Evolutionary conservation across 2,113 vertebrate genomes (phyloP), one percentile per base, ranked within the genome.

Genomic region (Lasiurus borealis): DNA sequence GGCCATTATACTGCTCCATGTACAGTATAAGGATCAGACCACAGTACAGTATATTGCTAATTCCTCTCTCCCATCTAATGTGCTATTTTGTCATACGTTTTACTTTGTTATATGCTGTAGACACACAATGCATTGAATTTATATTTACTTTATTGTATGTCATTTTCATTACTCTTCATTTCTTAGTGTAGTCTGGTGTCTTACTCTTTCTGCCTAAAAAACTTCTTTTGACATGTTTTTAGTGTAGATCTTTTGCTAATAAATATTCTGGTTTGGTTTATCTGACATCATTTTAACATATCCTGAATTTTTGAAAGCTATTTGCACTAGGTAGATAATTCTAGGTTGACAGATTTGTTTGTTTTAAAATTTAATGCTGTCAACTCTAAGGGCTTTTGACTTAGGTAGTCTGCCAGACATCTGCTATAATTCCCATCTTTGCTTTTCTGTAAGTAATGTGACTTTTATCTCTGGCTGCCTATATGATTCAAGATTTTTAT

Each of bases 401-500:
- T 82, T 89, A 52, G 48, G n/a, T 71, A 8, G 14, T 84, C 54
- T 73, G 25, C 40, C 40, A 93, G 27, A 82, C 78, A 15, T 72
- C 21, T 87, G 21, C 44, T 46, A 4, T 66, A n/a, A 66, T 54
- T 27, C 54, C 29, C 62, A 54, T 83, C 40, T 75, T 52, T 68
- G 27, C 73, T 83, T 44, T 25, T 83, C 48, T 95, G 11, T 86
- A 34, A 59, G 31, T 77, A 93, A 54, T 54, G 3, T 71, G n/a
- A 13, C 27, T 85, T 91, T 81, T 82, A 40, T 83, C 62, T 93
- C 40, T 95, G 83, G 34, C 14, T 80, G 76, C n/a, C n/a, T 72
- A 36, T 76, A 88, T 64, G 13, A 84, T 29, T 91, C 59, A 86
- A 46, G 14, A 44, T 89, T 96, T 93, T 91, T 86, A 82, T 85